phyloP scores from a whole-genome alignment of 2,113 vertebrate genomes.

The Alectura lathami region DNA sequence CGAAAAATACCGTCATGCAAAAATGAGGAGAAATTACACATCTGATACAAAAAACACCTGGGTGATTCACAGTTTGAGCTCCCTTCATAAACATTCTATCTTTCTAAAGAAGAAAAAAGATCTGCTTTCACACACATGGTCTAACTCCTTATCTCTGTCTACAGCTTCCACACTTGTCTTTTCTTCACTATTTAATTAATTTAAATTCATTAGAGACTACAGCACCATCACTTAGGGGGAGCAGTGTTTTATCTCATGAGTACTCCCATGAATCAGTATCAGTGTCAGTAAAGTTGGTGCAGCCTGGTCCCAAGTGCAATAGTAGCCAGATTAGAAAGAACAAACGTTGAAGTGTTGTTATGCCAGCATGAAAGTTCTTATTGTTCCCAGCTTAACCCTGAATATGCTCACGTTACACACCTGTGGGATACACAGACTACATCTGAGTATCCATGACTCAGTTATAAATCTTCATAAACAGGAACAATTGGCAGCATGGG shows the following conservation, averaged over 20 bases:
- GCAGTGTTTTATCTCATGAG: background rate
- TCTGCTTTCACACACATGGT: background rate
- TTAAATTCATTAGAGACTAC: background rate
- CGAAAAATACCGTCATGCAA: background rate
- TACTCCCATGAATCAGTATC: background rate
- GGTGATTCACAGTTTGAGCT: background rate
- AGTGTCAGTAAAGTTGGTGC: background rate
- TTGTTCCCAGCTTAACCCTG: background rate
- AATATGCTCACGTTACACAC: background rate
- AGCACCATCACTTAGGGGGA: background rate
- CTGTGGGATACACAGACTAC: background rate
- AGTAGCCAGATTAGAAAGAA: background rate
- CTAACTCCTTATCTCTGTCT: background rate
- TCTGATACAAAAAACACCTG: background rate
- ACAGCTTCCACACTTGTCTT: background rate
- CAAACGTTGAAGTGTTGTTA: background rate
- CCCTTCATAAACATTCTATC: background rate
- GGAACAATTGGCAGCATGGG: background rate
- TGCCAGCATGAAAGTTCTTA: background rate
- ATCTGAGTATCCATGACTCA: background rate
- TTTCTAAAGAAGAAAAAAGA: background rate
- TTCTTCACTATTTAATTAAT: background rate
- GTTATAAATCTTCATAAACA: conserved; percentile 19
- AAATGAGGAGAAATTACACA: background rate
- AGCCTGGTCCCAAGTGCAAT: background rate